These are phyloP conservation scores for Peromyscus polionotus DNA, from an alignment of 2,113 vertebrate genomes.

Conservation along the genomic window DNA sequence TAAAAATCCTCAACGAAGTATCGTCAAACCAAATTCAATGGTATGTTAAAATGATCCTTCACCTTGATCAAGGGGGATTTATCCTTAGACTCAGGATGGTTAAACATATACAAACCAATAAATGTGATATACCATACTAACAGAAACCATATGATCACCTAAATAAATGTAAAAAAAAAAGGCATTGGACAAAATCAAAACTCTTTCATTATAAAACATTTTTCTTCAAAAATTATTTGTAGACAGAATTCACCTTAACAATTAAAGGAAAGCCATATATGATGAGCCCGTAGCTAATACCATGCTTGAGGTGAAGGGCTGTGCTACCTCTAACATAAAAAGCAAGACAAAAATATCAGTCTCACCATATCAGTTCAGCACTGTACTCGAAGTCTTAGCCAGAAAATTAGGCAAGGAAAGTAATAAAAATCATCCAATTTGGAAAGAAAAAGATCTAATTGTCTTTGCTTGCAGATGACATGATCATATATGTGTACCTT, in stretches of 20 bases:
- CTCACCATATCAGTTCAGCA: not conserved
- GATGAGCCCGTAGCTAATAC: not conserved
- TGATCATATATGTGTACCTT: no score
- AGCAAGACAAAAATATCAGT: not conserved
- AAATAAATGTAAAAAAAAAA: not conserved
- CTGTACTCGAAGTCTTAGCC: not conserved
- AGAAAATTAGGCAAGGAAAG: not conserved
- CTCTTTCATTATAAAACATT: not conserved
- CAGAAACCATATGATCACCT: not conserved
- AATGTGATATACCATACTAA: not conserved
- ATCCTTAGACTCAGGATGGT: not conserved
- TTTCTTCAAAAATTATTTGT: not conserved
- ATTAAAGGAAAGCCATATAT: not conserved
- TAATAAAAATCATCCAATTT: not conserved
- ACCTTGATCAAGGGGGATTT: not conserved
- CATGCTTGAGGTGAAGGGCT: not conserved
- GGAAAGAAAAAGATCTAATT: not conserved
- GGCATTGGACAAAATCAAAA: not conserved
- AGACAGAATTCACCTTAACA: not conserved
- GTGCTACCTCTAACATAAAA: not conserved
- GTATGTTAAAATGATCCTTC: not conserved
- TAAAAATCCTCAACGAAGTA: not conserved
- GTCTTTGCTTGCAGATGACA: not conserved
- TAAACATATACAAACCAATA: not conserved
- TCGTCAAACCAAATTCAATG: not conserved